Base-by-base conservation (phyloP, 35 echinoderm and acorn worm species). In the Acanthaster planci region DNA sequence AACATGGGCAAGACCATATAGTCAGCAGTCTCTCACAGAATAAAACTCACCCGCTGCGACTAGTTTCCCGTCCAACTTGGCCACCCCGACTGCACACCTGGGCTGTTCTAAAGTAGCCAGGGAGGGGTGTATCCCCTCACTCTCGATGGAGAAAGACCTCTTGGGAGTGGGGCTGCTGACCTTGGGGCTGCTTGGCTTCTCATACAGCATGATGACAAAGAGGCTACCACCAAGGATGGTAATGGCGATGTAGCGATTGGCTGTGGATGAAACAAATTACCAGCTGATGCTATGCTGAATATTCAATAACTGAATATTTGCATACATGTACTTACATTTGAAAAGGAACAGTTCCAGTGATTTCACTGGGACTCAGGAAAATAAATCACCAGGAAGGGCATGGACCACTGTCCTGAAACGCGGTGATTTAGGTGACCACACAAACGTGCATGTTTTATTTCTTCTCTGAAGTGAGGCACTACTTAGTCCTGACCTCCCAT, bases 401-500 rank as follows among this genome's bases (percentile, higher is more conserved):
- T n/a, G n/a, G n/a, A n/a, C n/a, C n/a, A n/a, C n/a, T n/a, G n/a
- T n/a, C n/a, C n/a, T n/a, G n/a, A n/a, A n/a, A n/a, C n/a, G n/a
- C n/a, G n/a, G n/a, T n/a, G n/a, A n/a, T n/a, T 47, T 47, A 6
- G 4, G 42, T 47, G 12, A 47, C 12, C 42, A 6, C 4, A 12
- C 42, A 47, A 4, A 47, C 4, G 42, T 47, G 42, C 4, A 47
- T 47, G n/a, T n/a, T n/a, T n/a, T 7, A 37, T 78, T 39, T 36
- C 35, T 38, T 30, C 19, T 39, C 9, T 44, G 30, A 55, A 17
- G n/a, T n/a, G n/a, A n/a, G n/a, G n/a, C n/a, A n/a, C n/a, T n/a
- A n/a, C n/a, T n/a, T n/a, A n/a, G 10, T 21, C 31, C 90, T 53
- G 75, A 97, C 95, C 95, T 85, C 83, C 87, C 91, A 93, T 97